phyloP scores from a whole-genome alignment of 2,797 vertebrate genomes.

The Tadarida brasiliensis region DNA sequence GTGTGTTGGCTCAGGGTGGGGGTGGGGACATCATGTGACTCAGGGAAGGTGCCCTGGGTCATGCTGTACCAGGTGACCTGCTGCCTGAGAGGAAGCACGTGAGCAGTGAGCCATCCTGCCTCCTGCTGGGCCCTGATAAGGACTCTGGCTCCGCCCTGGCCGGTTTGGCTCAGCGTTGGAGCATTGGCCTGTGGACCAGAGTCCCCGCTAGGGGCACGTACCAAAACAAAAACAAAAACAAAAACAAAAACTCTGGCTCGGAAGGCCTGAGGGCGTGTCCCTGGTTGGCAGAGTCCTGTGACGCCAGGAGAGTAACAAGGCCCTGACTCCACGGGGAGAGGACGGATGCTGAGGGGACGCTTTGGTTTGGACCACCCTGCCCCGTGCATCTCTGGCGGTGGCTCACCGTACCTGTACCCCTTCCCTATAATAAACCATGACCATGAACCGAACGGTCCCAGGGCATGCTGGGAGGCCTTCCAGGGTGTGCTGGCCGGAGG shows the following conservation, averaged over 20 bases:
- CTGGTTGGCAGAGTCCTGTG: too few relatives aligned
- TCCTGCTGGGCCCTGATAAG: too few relatives aligned
- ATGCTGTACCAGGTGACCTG: not conserved
- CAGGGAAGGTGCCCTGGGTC: not conserved
- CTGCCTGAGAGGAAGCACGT: rapidly evolving
- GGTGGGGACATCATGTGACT: not conserved
- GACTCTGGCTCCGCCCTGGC: too few relatives aligned
- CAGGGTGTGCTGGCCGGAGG: not conserved
- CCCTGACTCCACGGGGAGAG: not conserved
- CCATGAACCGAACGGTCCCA: rapidly evolving
- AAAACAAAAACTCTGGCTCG: too few relatives aligned
- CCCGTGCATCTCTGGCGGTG: rapidly evolving
- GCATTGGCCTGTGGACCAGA: too few relatives aligned
- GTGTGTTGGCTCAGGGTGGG: not conserved
- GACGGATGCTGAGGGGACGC: not conserved
- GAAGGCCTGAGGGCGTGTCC: not conserved
- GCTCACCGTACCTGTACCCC: not conserved
- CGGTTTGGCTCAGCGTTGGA: too few relatives aligned
- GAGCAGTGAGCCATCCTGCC: rapidly evolving
- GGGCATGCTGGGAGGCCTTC: not conserved
- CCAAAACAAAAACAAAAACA: too few relatives aligned
- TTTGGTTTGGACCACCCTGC: rapidly evolving
- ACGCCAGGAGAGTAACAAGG: not conserved
- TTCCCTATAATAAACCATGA: not conserved
- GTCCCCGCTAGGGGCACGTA: too few relatives aligned